Evolutionary conservation across 1,140 invertebrate species (phyloP).

Genomic region (Amyelois transitella): DNA sequence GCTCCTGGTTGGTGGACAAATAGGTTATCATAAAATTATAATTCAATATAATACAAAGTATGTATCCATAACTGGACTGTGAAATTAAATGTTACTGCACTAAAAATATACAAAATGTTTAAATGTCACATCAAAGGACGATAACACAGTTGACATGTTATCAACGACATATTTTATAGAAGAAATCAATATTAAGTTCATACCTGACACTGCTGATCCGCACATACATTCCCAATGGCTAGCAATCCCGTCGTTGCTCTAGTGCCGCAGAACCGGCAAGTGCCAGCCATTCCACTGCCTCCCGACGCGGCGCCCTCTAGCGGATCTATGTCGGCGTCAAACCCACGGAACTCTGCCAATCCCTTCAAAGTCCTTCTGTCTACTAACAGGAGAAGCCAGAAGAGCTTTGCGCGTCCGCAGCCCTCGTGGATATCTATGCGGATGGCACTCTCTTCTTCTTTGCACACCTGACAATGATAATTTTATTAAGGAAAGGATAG

Average conservation of each 20-base stretch:
- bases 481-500: no score
- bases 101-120: neutral
- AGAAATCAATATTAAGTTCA: neutral
- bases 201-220: conserved; percentile 93
- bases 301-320: conserved; percentile 33
- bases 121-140: neutral
- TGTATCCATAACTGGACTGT: no score
- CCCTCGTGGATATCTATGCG: conserved; percentile 96
- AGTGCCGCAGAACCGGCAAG: conserved; percentile 94
- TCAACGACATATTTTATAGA: neutral
- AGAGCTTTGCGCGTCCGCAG: conserved; percentile 95
- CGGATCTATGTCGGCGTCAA: conserved; percentile 25
- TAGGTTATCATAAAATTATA: no score
- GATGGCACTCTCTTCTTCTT: conserved; percentile 95
- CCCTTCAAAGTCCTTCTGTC: conserved; percentile 95
- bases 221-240: conserved; percentile 94
- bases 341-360: conserved; percentile 92
- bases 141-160: neutral
- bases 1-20: conserved; percentile 76
- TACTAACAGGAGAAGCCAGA: conserved; percentile 94
- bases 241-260: conserved; percentile 88
- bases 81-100: no score
- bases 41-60: no score
- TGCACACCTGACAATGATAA: conserved; percentile 80
- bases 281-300: conserved; percentile 77